A percentile compares a stretch with the other conserved stretches of the same genome.
Evolutionary conservation across 2,888 invertebrate genomes (phyloP).

Genomic region (Agrilus biguttatus): DNA sequence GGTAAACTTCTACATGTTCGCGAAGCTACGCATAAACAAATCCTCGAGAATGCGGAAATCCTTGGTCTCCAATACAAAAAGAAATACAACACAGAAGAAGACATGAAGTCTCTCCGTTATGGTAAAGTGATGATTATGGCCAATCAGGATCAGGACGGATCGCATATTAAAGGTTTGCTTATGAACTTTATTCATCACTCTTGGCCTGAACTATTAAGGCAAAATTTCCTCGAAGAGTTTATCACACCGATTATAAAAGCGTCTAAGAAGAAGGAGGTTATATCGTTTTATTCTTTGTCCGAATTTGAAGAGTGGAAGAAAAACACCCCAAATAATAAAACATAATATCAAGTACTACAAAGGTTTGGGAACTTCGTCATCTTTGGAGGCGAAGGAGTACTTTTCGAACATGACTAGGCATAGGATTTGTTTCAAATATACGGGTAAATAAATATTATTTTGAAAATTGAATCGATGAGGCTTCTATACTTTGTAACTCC

Average conservation of each 20-base stretch:
- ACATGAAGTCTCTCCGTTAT: conserved; percentile 80
- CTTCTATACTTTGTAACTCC: too few species aligned
- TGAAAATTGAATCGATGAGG: too few species aligned
- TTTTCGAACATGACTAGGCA: conserved; percentile 92
- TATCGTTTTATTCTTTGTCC: conserved; percentile 90
- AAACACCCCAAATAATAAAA: conserved; percentile 77
- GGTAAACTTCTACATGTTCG: conserved; percentile 95
- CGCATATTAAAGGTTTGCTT: conserved; percentile 95
- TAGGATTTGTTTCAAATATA: conserved; percentile 77
- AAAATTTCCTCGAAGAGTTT: conserved; percentile 94
- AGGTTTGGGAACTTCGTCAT: conserved; percentile 99
- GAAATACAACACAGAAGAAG: conserved; percentile 73
- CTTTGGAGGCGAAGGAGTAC: conserved; percentile 97
- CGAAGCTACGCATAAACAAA: conserved; percentile 94
- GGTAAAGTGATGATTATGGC: conserved; percentile 99
- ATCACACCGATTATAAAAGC: conserved; percentile 99
- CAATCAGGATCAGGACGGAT: conserved; percentile 99
- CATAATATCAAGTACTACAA: conserved; percentile 98
- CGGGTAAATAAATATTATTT: conserved; percentile 28
- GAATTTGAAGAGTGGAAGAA: conserved; percentile 97
- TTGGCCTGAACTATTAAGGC: conserved; percentile 85
- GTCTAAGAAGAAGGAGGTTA: conserved; percentile 65
- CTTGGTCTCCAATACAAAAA: conserved; percentile 92
- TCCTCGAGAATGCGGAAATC: conserved; percentile 94
- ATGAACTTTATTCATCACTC: conserved; percentile 98